Conservation (phyloP, 2,113 vertebrate species). For the Cyprinodon brontotheroides region DNA sequence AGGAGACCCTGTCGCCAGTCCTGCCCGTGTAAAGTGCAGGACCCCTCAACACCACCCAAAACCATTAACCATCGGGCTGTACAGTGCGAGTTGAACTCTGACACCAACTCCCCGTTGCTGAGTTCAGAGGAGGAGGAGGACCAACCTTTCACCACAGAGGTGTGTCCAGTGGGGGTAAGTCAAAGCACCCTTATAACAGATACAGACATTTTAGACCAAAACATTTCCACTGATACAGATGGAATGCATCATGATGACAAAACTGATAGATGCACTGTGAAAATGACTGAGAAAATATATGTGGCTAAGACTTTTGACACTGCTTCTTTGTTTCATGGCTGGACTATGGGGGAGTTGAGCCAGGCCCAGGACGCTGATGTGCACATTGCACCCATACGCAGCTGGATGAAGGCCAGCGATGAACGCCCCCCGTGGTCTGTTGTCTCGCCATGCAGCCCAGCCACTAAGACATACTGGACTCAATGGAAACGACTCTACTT, state of each 20-base stretch:
- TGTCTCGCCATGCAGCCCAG: conserved; percentile 6
- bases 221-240: background rate
- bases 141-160: background rate
- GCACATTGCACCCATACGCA: conserved; percentile 14
- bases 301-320: background rate
- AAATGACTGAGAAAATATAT: background rate
- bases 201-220: too few relatives aligned
- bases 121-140: background rate
- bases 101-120: background rate
- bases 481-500: conserved; percentile 14
- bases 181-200: background rate
- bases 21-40: too few relatives aligned
- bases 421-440: conserved; percentile 3
- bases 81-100: background rate
- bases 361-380: conserved; percentile 15
- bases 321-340: background rate
- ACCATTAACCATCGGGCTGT: too few relatives aligned
- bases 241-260: too few relatives aligned
- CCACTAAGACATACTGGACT: conserved; percentile 11
- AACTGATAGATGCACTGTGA: background rate
- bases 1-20: too few relatives aligned
- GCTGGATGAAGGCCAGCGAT: conserved; percentile 9
- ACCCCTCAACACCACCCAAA: too few relatives aligned
- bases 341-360: conserved; percentile 13
- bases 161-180: conserved; percentile 15